These are phyloP conservation scores for Elanoides forficatus DNA, from an alignment of 2,113 vertebrate genomes.

Conservation along the genomic window DNA sequence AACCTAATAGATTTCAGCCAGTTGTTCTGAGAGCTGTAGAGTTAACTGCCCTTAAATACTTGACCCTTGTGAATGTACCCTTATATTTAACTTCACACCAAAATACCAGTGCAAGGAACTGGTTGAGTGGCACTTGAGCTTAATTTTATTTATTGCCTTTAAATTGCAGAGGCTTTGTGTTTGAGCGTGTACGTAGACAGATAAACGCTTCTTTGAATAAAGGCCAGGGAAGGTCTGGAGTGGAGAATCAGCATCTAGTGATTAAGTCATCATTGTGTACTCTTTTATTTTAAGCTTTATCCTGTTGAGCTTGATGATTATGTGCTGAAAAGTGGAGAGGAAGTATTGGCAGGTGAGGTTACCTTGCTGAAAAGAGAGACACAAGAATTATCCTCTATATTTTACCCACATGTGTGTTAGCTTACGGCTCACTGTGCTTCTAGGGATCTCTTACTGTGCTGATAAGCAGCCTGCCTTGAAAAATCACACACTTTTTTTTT, in stretches of 20 bases:
- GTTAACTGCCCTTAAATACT: not conserved
- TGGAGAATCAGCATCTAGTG: not conserved
- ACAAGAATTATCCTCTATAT: not conserved
- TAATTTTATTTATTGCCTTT: not conserved
- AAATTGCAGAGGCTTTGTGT: not conserved
- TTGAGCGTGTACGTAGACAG: not conserved
- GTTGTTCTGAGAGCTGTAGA: not conserved
- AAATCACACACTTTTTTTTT: not conserved
- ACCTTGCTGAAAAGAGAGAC: not conserved
- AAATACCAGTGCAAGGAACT: not conserved
- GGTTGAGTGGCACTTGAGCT: not conserved
- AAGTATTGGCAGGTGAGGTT: not conserved
- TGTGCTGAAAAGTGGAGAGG: not conserved
- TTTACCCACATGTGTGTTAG: not conserved
- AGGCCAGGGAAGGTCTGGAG: not conserved
- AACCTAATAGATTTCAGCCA: not conserved
- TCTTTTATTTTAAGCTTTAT: not conserved
- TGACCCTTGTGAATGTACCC: not conserved
- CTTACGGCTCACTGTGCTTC: not conserved
- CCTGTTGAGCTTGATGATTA: not conserved
- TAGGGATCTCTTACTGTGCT: not conserved
- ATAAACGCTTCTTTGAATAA: not conserved
- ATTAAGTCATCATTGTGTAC: not conserved
- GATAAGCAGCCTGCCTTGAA: not conserved
- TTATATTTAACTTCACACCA: not conserved